Evolutionary conservation across 2,888 invertebrate genomes (phyloP).

Genomic region (Suillia variegata): DNA sequence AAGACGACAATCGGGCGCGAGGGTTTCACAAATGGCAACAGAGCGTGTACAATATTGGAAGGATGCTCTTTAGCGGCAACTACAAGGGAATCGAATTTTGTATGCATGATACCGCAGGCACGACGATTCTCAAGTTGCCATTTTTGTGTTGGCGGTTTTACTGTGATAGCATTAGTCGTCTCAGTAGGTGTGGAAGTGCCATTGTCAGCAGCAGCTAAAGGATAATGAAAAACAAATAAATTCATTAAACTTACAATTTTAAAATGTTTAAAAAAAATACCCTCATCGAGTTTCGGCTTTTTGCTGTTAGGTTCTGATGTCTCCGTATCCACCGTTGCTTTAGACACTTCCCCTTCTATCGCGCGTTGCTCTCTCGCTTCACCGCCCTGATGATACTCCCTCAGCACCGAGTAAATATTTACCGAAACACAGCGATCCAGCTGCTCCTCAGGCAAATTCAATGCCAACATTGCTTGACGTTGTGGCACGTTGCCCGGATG

Average conservation of each 20-base stretch:
- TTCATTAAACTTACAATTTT: neutral
- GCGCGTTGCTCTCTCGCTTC: neutral
- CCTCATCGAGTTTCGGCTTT: slow-evolving; percentile 38
- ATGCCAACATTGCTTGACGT: slow-evolving; percentile 76
- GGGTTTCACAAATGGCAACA: slow-evolving; percentile 77
- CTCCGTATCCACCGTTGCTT: slow-evolving; percentile 8
- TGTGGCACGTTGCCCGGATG: slow-evolving; percentile 83
- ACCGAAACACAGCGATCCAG: slow-evolving; percentile 73
- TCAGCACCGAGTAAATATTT: slow-evolving; percentile 76
- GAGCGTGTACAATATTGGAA: slow-evolving; percentile 73
- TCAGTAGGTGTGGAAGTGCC: neutral
- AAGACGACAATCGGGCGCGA: slow-evolving; percentile 88
- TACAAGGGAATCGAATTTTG: slow-evolving; percentile 75
- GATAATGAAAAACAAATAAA: no score
- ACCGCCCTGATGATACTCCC: slow-evolving; percentile 70
- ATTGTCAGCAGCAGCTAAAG: neutral
- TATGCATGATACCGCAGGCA: slow-evolving; percentile 68
- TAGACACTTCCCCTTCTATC: neutral
- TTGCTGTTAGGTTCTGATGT: slow-evolving; percentile 37
- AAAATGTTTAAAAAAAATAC: no score
- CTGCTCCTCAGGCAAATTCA: slow-evolving; percentile 79
- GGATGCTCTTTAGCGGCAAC: slow-evolving; percentile 89
- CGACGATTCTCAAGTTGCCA: slow-evolving; percentile 74
- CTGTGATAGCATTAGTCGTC: slow-evolving; percentile 17
- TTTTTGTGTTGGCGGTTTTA: slow-evolving; percentile 54